Base-by-base conservation (phyloP, 2,888 invertebrate species). In the Epirrhoe alternata region DNA sequence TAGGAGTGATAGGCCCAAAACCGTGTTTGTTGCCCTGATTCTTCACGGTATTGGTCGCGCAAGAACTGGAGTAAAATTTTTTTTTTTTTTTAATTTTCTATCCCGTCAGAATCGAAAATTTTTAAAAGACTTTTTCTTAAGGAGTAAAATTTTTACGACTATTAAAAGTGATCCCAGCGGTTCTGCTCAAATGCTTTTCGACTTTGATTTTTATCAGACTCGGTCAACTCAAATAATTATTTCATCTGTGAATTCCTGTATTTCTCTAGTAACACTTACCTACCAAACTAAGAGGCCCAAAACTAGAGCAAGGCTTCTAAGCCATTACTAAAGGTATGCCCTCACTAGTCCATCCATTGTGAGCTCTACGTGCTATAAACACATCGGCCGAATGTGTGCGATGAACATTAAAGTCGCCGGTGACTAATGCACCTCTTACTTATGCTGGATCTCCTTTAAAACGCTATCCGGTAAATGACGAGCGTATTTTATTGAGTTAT, bases 371-470 rank as follows among this genome's bases (percentile, higher is more conserved):
- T 62, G 68, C 66, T 61, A 66, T 66, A 69, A 69, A 69, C 66
- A 69, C 69, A 61, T 63, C 66, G 64, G 56, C 63, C 42, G 62
- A 54, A 63, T 53, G 60, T 55, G 53, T 35, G 60, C 60, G 59
- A 57, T 65, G 59, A 63, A 57, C 63, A 63, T 66, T 69, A 66
- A 69, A 63, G 67, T 67, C 63, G 47, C 60, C 49, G 33, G 56
- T 51, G 67, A 67, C 63, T 67, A 67, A 67, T 67, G 67, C 63
- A 64, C 59, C 55, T 63, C 55, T 63, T 52, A 62, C 35, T 61
- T 52, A 52, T 33, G 10, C 24, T 35, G n/a, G 16, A 12, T 42
- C 12, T 42, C 24, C 35, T 58, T 0, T 58, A 0, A 38, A 38
- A n/a, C 24, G 5, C 10, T 24, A 24, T 24, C 17, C 24, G 49